phyloP scores from a whole-genome alignment of 1,140 invertebrate genomes.

The Halesus radiatus region DNA sequence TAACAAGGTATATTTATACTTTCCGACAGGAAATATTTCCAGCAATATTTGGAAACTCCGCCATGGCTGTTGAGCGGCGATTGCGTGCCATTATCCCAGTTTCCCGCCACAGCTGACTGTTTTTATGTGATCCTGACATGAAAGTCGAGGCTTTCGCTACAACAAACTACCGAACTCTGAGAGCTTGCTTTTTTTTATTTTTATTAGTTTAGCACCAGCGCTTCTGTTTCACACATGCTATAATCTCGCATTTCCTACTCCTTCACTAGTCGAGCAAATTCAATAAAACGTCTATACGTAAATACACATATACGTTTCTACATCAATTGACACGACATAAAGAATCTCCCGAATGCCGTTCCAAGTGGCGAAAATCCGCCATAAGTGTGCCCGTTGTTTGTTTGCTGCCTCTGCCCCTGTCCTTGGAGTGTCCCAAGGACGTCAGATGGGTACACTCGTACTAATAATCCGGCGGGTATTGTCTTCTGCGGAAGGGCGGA shows the following conservation, averaged over 20 bases:
- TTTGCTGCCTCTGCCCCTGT: too few species aligned
- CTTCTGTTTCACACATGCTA: too few species aligned
- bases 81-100: constrained; percentile 23
- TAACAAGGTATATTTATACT: background rate
- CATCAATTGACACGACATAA: too few species aligned
- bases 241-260: too few species aligned
- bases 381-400: too few species aligned
- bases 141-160: constrained; percentile 2
- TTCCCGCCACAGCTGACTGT: background rate
- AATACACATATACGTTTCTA: too few species aligned
- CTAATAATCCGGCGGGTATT: constrained; percentile 1
- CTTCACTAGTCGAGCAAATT: too few species aligned
- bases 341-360: too few species aligned
- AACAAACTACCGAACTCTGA: background rate
- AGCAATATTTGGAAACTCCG: background rate
- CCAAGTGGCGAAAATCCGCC: too few species aligned
- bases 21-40: background rate
- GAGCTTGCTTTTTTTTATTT: background rate
- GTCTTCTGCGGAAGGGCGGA: constrained; percentile 14
- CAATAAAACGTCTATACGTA: too few species aligned
- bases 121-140: constrained; percentile 16
- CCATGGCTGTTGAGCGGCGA: background rate
- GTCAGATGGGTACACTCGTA: too few species aligned
- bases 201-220: background rate
- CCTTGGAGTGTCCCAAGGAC: too few species aligned